Conservation (phyloP, 2,797 vertebrate genomes). For the Poeciliopsis paucimaculata region DNA sequence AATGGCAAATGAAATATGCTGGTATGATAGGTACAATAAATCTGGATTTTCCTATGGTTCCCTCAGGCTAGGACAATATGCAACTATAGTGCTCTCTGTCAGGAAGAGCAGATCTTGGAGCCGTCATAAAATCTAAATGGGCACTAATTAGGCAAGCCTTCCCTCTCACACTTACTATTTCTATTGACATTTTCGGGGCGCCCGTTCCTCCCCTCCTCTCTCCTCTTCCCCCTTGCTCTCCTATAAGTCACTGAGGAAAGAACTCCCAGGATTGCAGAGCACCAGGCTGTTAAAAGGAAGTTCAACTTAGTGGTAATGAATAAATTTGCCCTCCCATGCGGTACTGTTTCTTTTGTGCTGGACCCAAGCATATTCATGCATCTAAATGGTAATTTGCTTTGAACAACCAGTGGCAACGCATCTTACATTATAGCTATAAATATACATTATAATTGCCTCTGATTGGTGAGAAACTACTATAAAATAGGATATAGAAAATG, state of each 20-base stretch:
- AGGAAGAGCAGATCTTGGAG: constrained; percentile 99
- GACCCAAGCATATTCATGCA: constrained; percentile 71
- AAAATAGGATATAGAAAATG: constrained; percentile 6
- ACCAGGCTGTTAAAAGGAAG: constrained; percentile 96
- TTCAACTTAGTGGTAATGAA: constrained; percentile 98
- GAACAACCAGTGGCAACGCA: constrained; percentile 37
- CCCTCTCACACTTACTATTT: constrained; percentile 99
- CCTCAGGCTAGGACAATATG: constrained; percentile 99
- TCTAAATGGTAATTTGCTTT: constrained; percentile 73
- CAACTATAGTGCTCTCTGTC: constrained; percentile 99
- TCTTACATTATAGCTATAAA: constrained; percentile 45
- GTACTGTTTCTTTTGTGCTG: constrained; percentile 89
- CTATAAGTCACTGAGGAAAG: constrained; percentile 97
- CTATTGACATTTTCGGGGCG: constrained; percentile 99
- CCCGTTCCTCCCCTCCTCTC: constrained; percentile 57
- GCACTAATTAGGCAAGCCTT: constrained; percentile 99
- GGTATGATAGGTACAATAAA: constrained; percentile 99
- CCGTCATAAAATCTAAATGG: constrained; percentile 99
- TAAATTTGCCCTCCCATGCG: constrained; percentile 93
- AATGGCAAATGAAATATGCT: constrained; percentile 99
- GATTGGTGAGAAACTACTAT: constrained; percentile 34
- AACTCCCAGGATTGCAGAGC: constrained; percentile 91
- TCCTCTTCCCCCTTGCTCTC: constrained; percentile 82
- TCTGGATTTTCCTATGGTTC: constrained; percentile 99
- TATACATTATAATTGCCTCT: constrained; percentile 44